Base-by-base conservation (phyloP, 2,888 invertebrate species). In the Meteorus colon region DNA sequence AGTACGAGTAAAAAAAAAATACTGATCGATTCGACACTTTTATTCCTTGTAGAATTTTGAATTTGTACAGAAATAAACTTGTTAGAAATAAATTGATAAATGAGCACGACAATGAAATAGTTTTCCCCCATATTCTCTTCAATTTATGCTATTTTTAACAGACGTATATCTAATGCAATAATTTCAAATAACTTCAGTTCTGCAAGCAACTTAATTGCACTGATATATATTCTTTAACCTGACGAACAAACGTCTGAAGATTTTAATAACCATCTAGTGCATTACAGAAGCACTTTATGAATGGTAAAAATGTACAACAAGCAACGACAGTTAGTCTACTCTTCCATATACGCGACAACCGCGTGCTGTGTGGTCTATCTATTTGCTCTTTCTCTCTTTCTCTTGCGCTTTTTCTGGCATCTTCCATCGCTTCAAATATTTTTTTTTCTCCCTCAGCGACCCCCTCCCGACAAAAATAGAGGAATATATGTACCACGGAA, bases 191-290 rank as follows among this genome's bases (percentile, higher is more conserved):
- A 45, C 16, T 67, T 16, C 48, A 29, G 19, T 41, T 41, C 37
- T 16, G 45, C n/a, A 37, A 31, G n/a, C 19, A 67, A 67, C 10
- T 67, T 31, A 31, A 29, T 62, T 14, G 55, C 55, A 55, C 19
- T 55, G 19, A 55, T 19, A 55, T 48, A n/a, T 55, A 55, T 55
- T n/a, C 19, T 19, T 62, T 34, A 12, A 19, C 62, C 10, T 31
- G 10, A 1, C 31, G 3, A 41, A 19, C 27, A 80, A 78, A 76
- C 78, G 80, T 78, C 75, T 78, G 79, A 69, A 80, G 81, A 82
- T 83, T 83, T 84, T 80, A 81, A 78, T 82, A 83, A 85, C 84
- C 84, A 85, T 83, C 83, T 83, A 85, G 31, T 16, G 10, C 19
- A 55, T 19, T 6, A 19, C n/a, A 55, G n/a, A 55, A 55, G 55